Conservation (phyloP, 2,797 vertebrate species). For the Mus minutoides region DNA sequence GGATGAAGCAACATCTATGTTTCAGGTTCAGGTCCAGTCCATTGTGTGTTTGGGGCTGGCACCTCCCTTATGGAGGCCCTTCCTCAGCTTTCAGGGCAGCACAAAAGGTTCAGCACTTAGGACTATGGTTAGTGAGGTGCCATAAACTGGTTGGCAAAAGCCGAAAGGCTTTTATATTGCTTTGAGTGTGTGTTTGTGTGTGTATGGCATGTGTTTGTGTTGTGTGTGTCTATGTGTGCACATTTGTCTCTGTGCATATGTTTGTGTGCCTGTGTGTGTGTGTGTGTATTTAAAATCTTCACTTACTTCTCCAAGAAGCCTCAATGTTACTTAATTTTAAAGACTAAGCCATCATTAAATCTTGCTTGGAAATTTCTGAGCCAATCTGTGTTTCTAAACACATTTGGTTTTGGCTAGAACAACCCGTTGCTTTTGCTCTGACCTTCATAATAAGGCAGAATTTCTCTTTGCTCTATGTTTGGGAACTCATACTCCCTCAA, state of each 20-base stretch:
- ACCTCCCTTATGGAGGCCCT: background rate
- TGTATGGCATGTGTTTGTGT: background rate
- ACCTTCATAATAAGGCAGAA: background rate
- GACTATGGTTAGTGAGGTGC: background rate
- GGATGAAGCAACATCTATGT: background rate
- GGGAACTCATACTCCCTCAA: conserved; percentile 31
- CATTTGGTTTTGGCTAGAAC: conserved; percentile 24
- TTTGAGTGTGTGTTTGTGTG: background rate
- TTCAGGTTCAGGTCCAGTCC: background rate
- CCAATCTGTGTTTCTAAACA: background rate
- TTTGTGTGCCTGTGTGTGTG: background rate
- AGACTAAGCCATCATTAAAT: conserved; percentile 19
- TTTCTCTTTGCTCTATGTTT: background rate
- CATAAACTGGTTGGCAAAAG: background rate
- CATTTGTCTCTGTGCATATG: background rate
- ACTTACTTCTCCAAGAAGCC: background rate
- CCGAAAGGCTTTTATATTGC: background rate
- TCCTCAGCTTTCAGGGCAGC: background rate
- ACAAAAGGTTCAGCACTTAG: background rate
- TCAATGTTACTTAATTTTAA: conserved; percentile 29
- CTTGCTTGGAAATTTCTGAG: background rate
- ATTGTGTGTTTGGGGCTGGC: background rate
- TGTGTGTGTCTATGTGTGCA: background rate
- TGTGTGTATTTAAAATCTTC: background rate
- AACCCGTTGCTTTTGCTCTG: conserved; percentile 5